Evolutionary conservation across 2,797 vertebrate species (phyloP), one percentile per base, ranked within the genome.

Genomic region (Enteromius treurensis): DNA sequence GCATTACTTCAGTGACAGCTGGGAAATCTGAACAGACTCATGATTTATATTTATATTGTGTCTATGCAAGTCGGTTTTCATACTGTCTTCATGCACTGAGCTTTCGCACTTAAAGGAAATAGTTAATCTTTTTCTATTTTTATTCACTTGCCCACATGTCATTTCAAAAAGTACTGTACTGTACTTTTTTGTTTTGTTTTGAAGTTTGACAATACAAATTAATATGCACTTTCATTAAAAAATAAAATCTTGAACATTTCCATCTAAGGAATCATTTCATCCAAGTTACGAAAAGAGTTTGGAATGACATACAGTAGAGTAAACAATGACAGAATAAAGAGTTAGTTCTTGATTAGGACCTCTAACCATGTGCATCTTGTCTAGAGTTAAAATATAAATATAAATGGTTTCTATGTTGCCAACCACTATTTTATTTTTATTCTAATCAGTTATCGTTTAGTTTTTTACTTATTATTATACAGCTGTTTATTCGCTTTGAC

Each of bases 1-100:
- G 87, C 94, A 94, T 91, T 95, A 96, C 91, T 95, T 94, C 88
- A 91, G 92, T 89, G 93, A 95, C 95, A 96, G 96, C 95, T 96
- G 97, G 95, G 91, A 93, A 76, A 93, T 95, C 89, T 95, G 91
- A 94, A 83, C 10, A 23, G 47, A 79, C 45, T 77, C 21, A 69
- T 84, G 83, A 21, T 11, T 42, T 71, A n/a, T 55, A 73, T 60
- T n/a, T 42, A 23, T 70, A 14, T 10, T 32, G n/a, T 45, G 62
- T 45, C 14, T 13, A 32, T 34, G 64, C 17, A 67, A 42, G 40
- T 70, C 26, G 19, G 49, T 77, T 53, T 17, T 67, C 23, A n/a
- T n/a, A 10, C 13, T 34, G 4, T 67, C 32, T 21, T 80, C n/a
- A 47, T 58, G 65, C 78, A 69, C 78, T 80, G 78, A 69, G 47